Evolutionary conservation across 2,113 vertebrate species (phyloP).

Genomic region (Cinclus mexicanus): DNA sequence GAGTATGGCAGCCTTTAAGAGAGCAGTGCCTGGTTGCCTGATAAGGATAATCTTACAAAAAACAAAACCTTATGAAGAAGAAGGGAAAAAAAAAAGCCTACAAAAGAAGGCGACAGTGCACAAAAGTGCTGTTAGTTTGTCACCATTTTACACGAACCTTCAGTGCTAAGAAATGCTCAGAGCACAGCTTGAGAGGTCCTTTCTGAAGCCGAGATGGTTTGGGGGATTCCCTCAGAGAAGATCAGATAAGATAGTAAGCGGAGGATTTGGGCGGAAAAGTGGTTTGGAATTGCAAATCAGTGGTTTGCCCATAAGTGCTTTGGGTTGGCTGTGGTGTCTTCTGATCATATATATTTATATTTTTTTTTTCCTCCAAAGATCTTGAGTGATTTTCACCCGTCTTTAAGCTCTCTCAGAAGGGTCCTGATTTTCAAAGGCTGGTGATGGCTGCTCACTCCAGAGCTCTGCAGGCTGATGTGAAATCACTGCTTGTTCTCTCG

Average conservation of each 20-base stretch:
- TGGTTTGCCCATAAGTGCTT: conserved; percentile 58
- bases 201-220: neutral
- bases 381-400: neutral
- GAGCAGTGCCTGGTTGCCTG: neutral
- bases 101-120: neutral
- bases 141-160: neutral
- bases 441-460: neutral
- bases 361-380: neutral
- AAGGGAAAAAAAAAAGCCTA: neutral
- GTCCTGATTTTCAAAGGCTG: conserved; percentile 39
- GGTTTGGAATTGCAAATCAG: conserved; percentile 67
- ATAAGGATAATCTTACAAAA: neutral
- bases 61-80: neutral
- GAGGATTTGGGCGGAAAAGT: conserved; percentile 38
- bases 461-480: neutral
- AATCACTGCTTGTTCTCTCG: neutral
- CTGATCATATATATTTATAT: neutral
- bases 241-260: conserved; percentile 60
- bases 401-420: neutral
- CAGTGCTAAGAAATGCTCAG: neutral
- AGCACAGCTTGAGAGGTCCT: conserved; percentile 10
- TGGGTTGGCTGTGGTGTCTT: conserved; percentile 32
- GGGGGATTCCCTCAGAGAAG: conserved; percentile 52
- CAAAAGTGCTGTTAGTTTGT: neutral
- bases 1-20: neutral